A percentile compares a stretch with the other conserved stretches of the same genome.
These are phyloP conservation scores for Meloidogyne floridensis DNA, from an alignment of 1,140 invertebrate species.

Conservation along the genomic window DNA sequence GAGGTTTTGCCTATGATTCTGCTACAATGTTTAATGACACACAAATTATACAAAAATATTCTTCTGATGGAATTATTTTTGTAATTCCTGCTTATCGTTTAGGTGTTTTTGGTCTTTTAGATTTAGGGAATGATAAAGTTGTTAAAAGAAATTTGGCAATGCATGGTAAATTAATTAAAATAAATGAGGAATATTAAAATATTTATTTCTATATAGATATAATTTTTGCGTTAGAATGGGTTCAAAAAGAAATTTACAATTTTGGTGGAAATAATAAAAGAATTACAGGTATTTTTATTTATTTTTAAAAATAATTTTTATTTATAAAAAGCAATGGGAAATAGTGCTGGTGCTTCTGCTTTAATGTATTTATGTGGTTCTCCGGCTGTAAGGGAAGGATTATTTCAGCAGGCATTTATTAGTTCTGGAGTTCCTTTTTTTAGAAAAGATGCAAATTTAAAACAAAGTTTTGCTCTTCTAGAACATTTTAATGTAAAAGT, in stretches of 20 bases:
- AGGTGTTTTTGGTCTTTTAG: slow-evolving; percentile 53
- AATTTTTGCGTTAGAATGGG: slow-evolving; percentile 75
- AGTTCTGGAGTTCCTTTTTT: slow-evolving; percentile 26
- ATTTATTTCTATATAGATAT: slow-evolving; percentile 66
- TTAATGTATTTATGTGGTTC: slow-evolving; percentile 18
- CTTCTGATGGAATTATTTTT: slow-evolving; percentile 62
- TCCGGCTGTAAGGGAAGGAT: slow-evolving; percentile 14
- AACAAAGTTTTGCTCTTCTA: neutral
- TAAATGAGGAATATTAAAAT: slow-evolving; percentile 15
- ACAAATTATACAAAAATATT: slow-evolving; percentile 54
- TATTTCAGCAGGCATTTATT: slow-evolving; percentile 29
- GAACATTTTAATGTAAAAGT: slow-evolving; percentile 26
- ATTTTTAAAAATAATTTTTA: neutral
- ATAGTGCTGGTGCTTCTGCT: slow-evolving; percentile 39
- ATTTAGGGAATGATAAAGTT: slow-evolving; percentile 58
- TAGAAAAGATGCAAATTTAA: slow-evolving; percentile 10
- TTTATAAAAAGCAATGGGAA: slow-evolving; percentile 24
- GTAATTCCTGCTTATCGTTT: slow-evolving; percentile 67
- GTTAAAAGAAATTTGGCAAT: slow-evolving; percentile 54
- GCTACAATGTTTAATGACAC: slow-evolving; percentile 54
- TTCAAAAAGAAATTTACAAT: slow-evolving; percentile 73
- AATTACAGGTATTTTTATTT: slow-evolving; percentile 72
- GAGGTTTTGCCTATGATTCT: slow-evolving; percentile 54
- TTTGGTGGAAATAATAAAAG: slow-evolving; percentile 76
- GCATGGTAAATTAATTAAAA: slow-evolving; percentile 38